Percentiles rank a stretch among this genome's conserved stretches.
These are phyloP conservation scores for Myopa tessellatipennis DNA, from an alignment of 2,888 invertebrate genomes.

Conservation along the genomic window DNA sequence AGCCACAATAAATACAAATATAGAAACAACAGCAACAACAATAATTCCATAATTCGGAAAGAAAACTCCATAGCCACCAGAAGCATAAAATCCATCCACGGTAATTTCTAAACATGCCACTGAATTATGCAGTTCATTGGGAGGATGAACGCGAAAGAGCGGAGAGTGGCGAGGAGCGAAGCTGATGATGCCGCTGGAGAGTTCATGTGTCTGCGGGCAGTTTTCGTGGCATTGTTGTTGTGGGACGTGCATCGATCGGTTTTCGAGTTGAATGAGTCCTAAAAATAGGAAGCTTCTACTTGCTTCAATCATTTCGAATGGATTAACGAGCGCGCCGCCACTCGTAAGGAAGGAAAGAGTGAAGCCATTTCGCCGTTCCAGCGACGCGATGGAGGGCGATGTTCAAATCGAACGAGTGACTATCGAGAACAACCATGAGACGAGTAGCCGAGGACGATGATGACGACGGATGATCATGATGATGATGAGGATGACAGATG, in stretches of 20 bases:
- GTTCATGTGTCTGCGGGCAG: conserved; percentile 17
- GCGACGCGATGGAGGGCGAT: not conserved
- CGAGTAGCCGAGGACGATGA: conserved; percentile 25
- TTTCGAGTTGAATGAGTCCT: conserved; percentile 25
- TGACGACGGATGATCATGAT: not conserved
- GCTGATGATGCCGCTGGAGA: conserved; percentile 4
- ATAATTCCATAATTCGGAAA: not conserved
- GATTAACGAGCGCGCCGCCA: conserved; percentile 22
- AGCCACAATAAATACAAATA: not conserved
- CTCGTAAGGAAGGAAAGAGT: not conserved
- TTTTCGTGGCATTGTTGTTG: conserved; percentile 23
- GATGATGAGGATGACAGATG: not conserved
- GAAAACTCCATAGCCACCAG: conserved; percentile 21
- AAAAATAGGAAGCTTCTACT: conserved; percentile 32
- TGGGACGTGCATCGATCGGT: conserved; percentile 27
- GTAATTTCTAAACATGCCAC: conserved; percentile 40
- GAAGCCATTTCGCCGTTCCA: too few species aligned
- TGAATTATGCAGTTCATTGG: conserved; percentile 28
- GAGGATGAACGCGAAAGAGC: not conserved
- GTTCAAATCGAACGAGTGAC: not conserved
- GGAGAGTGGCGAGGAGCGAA: not conserved
- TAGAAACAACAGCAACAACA: conserved; percentile 25
- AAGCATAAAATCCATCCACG: conserved; percentile 41
- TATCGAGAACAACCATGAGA: conserved; percentile 6
- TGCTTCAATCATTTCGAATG: conserved; percentile 27